phyloP scores from a whole-genome alignment of 2,888 invertebrate genomes.

The Morpho deidamia region DNA sequence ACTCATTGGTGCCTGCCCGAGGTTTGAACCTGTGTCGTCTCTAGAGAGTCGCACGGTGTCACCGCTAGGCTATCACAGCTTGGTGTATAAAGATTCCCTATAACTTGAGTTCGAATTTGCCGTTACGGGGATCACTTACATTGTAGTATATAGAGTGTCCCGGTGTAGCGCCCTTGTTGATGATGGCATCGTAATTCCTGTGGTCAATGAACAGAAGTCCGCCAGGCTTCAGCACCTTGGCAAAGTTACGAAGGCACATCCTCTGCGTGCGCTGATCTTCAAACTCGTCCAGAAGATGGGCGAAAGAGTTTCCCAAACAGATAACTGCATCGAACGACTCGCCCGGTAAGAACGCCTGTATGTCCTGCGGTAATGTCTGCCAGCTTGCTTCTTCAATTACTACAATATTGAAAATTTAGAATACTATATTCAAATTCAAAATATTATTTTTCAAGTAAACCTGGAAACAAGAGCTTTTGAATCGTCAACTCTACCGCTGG shows the following conservation, averaged over 20 bases:
- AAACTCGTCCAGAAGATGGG: slow-evolving; percentile 88
- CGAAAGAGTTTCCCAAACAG: slow-evolving; percentile 94
- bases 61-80: no score
- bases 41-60: no score
- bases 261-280: slow-evolving; percentile 89
- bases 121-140: slow-evolving; percentile 78
- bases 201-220: slow-evolving; percentile 92
- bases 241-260: slow-evolving; percentile 88
- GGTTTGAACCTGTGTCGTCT: no score
- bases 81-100: no score
- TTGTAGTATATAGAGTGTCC: slow-evolving; percentile 93
- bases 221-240: slow-evolving; percentile 89
- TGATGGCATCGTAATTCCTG: slow-evolving; percentile 90
- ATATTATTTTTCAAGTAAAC: no score
- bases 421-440: no score
- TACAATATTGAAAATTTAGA: slow-evolving; percentile 41
- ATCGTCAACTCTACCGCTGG: no score
- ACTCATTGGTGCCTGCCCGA: no score
- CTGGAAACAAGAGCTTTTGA: no score
- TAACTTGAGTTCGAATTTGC: no score
- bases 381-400: slow-evolving; percentile 96
- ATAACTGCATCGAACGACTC: slow-evolving; percentile 92
- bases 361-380: slow-evolving; percentile 88
- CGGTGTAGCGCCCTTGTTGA: slow-evolving; percentile 88
- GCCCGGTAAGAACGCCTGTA: slow-evolving; percentile 77